Conservation (phyloP, 2,888 invertebrate genomes). For the Dolichopus griseipennis region DNA sequence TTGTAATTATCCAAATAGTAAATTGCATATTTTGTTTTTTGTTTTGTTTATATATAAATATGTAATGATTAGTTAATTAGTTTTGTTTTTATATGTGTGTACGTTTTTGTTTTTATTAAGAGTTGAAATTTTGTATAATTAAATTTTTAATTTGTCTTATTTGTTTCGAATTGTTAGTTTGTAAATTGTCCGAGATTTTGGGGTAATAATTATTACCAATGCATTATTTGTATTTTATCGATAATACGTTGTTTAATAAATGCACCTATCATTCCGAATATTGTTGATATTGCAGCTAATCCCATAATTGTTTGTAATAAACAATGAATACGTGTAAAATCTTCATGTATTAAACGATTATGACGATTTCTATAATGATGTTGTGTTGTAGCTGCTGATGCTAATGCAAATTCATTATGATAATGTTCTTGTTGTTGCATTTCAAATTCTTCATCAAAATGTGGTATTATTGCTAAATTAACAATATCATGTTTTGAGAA, state of each 20-base stretch:
- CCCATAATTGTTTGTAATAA: slow-evolving; percentile 45
- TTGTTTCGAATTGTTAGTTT: too few species aligned
- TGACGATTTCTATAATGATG: slow-evolving; percentile 40
- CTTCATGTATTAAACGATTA: slow-evolving; percentile 35
- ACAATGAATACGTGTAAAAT: slow-evolving; percentile 42
- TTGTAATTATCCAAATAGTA: too few species aligned
- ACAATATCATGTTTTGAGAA: slow-evolving; percentile 42
- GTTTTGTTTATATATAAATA: too few species aligned
- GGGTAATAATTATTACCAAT: slow-evolving; percentile 37
- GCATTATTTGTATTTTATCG: slow-evolving; percentile 42
- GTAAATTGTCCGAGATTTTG: too few species aligned
- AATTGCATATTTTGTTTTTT: too few species aligned
- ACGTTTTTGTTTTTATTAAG: too few species aligned
- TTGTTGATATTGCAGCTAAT: slow-evolving; percentile 42
- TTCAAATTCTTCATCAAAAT: slow-evolving; percentile 42
- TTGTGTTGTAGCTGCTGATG: slow-evolving; percentile 22
- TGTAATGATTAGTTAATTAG: too few species aligned
- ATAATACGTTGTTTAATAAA: slow-evolving; percentile 43
- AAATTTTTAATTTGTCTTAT: too few species aligned
- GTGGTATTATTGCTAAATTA: slow-evolving; percentile 43
- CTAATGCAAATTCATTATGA: slow-evolving; percentile 27
- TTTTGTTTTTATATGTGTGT: too few species aligned
- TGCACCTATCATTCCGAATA: slow-evolving; percentile 43
- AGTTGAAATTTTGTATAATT: too few species aligned
- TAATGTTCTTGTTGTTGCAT: slow-evolving; percentile 30